Conservation (phyloP, 2,888 invertebrate genomes). For the Drosophila nr. fundita region DNA sequence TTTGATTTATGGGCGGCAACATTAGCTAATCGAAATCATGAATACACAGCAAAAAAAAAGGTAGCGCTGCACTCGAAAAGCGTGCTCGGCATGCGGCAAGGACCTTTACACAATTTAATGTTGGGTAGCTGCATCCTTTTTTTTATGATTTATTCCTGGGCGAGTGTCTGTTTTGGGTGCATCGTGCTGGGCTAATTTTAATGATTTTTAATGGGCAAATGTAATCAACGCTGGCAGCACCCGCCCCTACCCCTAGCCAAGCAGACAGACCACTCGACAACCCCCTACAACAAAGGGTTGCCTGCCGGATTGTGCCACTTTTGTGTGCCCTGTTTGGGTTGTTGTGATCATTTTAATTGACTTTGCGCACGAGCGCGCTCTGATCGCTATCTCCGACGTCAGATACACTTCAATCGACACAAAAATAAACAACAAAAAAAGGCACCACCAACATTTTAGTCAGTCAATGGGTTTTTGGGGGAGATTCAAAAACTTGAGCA, state of each 20-base stretch:
- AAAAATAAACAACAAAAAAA: not conserved
- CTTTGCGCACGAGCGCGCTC: slow-evolving; percentile 77
- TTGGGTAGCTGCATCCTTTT: slow-evolving; percentile 45
- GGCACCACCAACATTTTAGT: slow-evolving; percentile 15
- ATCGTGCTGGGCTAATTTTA: slow-evolving; percentile 62
- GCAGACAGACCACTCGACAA: slow-evolving; percentile 5
- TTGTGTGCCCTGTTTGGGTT: slow-evolving; percentile 49
- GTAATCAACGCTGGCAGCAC: slow-evolving; percentile 69
- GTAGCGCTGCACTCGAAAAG: slow-evolving; percentile 46
- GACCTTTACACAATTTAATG: slow-evolving; percentile 27
- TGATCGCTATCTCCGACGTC: slow-evolving; percentile 44
- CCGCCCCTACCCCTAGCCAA: slow-evolving; percentile 16
- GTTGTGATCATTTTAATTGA: slow-evolving; percentile 80
- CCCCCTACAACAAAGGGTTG: slow-evolving; percentile 61
- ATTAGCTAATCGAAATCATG: slow-evolving; percentile 73
- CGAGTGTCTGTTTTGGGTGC: slow-evolving; percentile 46
- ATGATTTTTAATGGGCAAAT: slow-evolving; percentile 76
- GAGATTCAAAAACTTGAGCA: slow-evolving; percentile 31
- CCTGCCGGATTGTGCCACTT: not conserved
- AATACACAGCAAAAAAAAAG: slow-evolving; percentile 28
- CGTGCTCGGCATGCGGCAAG: slow-evolving; percentile 48
- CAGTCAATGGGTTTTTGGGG: slow-evolving; percentile 43
- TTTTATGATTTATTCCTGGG: slow-evolving; percentile 64
- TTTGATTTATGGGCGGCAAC: slow-evolving; percentile 66
- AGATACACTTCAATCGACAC: slow-evolving; percentile 43